These are phyloP conservation scores for Celastrina argiolus DNA, from an alignment of 2,888 invertebrate species.

Conservation along the genomic window DNA sequence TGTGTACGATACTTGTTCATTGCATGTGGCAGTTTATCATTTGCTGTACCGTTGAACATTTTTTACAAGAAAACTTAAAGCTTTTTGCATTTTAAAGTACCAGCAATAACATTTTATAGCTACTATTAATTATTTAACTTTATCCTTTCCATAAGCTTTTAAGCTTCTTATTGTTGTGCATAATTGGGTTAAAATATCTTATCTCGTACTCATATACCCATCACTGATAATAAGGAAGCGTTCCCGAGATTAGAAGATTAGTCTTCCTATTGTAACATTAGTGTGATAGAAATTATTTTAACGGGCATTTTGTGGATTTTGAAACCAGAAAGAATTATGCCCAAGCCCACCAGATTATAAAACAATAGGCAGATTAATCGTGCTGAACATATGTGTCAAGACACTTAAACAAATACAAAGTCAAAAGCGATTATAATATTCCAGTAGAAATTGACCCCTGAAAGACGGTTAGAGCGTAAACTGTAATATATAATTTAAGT, in stretches of 20 bases:
- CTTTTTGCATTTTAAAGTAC: not conserved
- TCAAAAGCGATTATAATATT: no score
- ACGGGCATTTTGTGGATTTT: not conserved
- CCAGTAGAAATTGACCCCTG: no score
- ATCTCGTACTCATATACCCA: not conserved
- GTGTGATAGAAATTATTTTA: not conserved
- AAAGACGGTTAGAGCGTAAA: no score
- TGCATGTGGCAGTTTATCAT: not conserved
- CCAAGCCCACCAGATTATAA: no score
- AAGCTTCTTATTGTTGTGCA: not conserved
- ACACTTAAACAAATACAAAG: no score
- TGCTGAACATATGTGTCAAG: no score
- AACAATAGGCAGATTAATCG: no score
- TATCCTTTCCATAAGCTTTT: not conserved
- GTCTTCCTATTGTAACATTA: not conserved
- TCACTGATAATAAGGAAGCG: slow-evolving; percentile 9
- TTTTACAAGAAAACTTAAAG: not conserved
- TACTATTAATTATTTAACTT: no score
- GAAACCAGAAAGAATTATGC: not conserved
- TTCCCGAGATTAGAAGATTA: not conserved
- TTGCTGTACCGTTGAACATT: not conserved
- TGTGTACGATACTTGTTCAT: not conserved
- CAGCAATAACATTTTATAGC: no score
- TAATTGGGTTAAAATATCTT: slow-evolving; percentile 15
- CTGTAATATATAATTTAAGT: no score